Evolutionary conservation across 1,140 invertebrate genomes (phyloP), one percentile per base, ranked within the genome.

Genomic region (Belonocnema kinseyi): DNA sequence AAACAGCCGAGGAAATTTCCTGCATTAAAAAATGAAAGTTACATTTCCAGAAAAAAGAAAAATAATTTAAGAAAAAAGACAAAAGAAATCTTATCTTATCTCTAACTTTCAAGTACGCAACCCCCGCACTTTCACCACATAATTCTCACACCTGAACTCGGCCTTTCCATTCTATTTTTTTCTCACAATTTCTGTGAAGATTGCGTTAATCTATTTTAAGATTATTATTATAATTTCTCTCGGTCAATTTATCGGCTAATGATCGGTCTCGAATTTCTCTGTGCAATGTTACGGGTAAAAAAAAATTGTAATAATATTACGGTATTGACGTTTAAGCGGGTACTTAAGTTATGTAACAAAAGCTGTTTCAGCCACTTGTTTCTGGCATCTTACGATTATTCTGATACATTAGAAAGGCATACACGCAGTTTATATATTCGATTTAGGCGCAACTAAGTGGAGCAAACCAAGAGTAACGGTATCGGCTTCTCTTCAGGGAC

Each of bases 391-490:
- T 66, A n/a, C 14, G 10, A 46, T 66, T 66, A 66, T 66, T 40
- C 12, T 66, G 61, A 66, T 66, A 66, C 61, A 46, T 66, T 66
- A 66, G 61, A 66, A 66, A 66, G 61, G 61, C 21, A 66, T 33
- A 61, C n/a, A 66, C 14, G 61, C n/a, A 40, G 61, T 40, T 66
- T n/a, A 66, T n/a, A 66, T 66, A 66, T 66, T 66, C 61, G 61
- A 66, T 66, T 66, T 66, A 66, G 61, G 61, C 61, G 61, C 61
- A 66, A 40, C 33, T 66, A 66, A 66, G 61, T 66, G 61, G 61
- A 66, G 40, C 61, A 40, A 66, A n/a, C 26, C 61, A 66, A 66
- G 26, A 66, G 61, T 66, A 66, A 66, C 61, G 61, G 61, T 66
- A 46, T 66, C 26, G 12, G 19, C 21, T 66, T 40, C 58, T 66